A percentile compares a stretch with the other conserved stretches of the same genome.
Conservation (phyloP, 2,888 invertebrate species). For the Luperina testacea region DNA sequence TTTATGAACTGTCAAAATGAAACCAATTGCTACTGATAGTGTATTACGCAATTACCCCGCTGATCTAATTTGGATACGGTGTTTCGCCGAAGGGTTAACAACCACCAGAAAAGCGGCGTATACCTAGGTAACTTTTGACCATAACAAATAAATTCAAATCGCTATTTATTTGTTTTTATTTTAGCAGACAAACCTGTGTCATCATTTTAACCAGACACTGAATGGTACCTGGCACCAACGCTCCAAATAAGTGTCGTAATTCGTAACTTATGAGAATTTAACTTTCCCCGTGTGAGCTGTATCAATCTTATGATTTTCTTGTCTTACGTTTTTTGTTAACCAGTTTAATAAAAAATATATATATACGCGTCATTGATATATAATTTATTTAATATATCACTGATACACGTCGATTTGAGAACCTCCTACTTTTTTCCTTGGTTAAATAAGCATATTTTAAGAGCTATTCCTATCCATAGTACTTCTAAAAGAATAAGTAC, state of each 20-base stretch:
- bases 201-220: background rate
- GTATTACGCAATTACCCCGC: too few relatives aligned
- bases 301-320: conserved; percentile 17
- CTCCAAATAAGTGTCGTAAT: conserved; percentile 32
- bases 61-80: background rate
- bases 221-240: conserved; percentile 27
- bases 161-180: background rate
- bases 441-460: background rate
- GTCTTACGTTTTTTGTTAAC: conserved; percentile 20
- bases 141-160: background rate
- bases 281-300: conserved; percentile 26
- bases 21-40: too few relatives aligned
- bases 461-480: background rate
- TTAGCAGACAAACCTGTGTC: background rate
- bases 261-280: conserved; percentile 20
- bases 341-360: background rate
- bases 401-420: background rate
- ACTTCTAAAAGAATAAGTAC: background rate
- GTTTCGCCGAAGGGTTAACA: background rate
- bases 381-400: too few relatives aligned
- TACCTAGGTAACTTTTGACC: background rate
- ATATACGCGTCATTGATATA: too few relatives aligned
- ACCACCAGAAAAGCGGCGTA: background rate
- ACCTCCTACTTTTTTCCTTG: background rate
- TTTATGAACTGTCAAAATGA: too few relatives aligned